A percentile compares a stretch with the other conserved stretches of the same genome.
These are phyloP conservation scores for Menidia menidia DNA, from an alignment of 2,797 vertebrate genomes.

Conservation along the genomic window DNA sequence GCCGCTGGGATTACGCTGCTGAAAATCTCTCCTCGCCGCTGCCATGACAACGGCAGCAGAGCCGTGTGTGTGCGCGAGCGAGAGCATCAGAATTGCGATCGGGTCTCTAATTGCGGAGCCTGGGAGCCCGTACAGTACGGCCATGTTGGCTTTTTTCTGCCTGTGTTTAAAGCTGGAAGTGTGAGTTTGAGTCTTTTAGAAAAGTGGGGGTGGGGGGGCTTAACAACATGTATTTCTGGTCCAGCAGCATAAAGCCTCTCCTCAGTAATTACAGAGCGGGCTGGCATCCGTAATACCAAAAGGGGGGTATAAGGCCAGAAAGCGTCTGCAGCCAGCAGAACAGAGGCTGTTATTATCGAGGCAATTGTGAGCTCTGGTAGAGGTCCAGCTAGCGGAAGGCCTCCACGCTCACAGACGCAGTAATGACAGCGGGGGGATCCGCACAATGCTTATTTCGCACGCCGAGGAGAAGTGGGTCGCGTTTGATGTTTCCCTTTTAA, in stretches of 20 bases:
- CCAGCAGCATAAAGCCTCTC: slow-evolving; percentile 28
- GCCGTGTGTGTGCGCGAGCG: slow-evolving; percentile 50
- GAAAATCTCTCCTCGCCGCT: slow-evolving; percentile 78
- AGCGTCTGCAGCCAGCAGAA: slow-evolving; percentile 39
- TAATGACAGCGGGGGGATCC: slow-evolving; percentile 38
- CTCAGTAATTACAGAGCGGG: slow-evolving; percentile 47
- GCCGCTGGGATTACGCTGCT: slow-evolving; percentile 79
- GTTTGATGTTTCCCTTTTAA: slow-evolving; percentile 22
- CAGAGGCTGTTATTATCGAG: slow-evolving; percentile 50
- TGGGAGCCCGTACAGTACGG: slow-evolving; percentile 25
- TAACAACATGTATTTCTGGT: slow-evolving; percentile 5
- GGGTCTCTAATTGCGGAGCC: slow-evolving; percentile 69
- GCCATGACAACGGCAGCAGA: slow-evolving; percentile 85
- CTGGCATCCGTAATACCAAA: slow-evolving; percentile 34
- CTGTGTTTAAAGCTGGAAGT: background rate
- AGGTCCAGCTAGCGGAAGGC: slow-evolving; percentile 28
- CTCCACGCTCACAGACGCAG: slow-evolving; percentile 28
- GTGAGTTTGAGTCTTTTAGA: background rate
- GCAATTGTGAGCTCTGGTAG: slow-evolving; percentile 32
- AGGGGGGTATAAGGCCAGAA: slow-evolving; percentile 30
- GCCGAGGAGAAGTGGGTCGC: slow-evolving; percentile 20
- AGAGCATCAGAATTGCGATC: slow-evolving; percentile 64
- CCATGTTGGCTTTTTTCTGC: slow-evolving; percentile 5
- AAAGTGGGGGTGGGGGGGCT: slow-evolving; percentile 6
- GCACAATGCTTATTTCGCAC: slow-evolving; percentile 25